Conservation (phyloP, 2,888 invertebrate genomes). For the Meandrusa payeni region DNA sequence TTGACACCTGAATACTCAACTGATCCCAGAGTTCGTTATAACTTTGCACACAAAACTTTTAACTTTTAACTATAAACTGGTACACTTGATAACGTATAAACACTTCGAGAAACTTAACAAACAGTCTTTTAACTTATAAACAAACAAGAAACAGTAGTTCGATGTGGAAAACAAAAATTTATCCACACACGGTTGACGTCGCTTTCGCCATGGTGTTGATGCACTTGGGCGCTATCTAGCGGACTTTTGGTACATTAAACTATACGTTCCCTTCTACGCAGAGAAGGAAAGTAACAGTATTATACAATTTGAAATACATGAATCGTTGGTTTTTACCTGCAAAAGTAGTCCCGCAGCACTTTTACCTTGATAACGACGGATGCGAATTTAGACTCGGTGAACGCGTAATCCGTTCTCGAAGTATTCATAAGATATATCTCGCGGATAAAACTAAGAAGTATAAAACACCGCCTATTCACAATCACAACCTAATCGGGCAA, state of each 20-base stretch:
- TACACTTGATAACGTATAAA: conserved; percentile 47
- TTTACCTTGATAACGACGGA: too few species aligned
- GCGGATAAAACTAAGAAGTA: too few species aligned
- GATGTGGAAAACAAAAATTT: conserved; percentile 71
- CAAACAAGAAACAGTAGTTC: conserved; percentile 65
- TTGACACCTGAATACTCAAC: conserved; percentile 78
- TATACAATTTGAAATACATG: too few species aligned
- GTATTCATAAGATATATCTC: too few species aligned
- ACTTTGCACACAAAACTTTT: conserved; percentile 71
- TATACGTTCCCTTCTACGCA: conserved; percentile 40
- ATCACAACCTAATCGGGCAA: too few species aligned
- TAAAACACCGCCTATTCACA: too few species aligned
- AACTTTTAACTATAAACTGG: conserved; percentile 57
- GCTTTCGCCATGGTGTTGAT: conserved; percentile 71
- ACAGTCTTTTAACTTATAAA: conserved; percentile 63
- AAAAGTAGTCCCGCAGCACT: too few species aligned
- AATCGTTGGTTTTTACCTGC: too few species aligned
- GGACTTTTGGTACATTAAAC: conserved; percentile 35
- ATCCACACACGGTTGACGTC: conserved; percentile 70
- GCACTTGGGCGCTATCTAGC: conserved; percentile 54
- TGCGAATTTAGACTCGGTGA: too few species aligned
- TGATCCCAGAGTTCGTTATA: conserved; percentile 75
- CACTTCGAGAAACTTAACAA: conserved; percentile 55
- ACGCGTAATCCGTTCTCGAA: too few species aligned
- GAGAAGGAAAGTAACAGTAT: too few species aligned